phyloP scores from a whole-genome alignment of 64 coral and sea anemone species.

The Montipora foliosa region DNA sequence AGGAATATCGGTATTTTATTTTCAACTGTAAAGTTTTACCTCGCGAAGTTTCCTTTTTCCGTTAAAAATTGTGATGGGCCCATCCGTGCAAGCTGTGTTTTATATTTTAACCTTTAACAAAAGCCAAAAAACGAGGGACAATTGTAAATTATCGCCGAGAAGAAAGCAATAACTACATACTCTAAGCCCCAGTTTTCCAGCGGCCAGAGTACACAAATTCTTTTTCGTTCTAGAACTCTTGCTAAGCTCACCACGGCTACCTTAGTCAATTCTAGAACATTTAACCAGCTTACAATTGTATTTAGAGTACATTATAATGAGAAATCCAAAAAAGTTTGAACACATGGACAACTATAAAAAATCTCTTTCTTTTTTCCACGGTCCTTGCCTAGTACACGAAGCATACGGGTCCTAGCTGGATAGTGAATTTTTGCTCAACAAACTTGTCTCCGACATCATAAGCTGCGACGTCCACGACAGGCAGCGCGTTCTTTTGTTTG shows the following conservation, averaged over 20 bases:
- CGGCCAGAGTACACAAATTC: too few species aligned
- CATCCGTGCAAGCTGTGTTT: not conserved
- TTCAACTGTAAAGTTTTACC: too few species aligned
- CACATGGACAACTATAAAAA: not conserved
- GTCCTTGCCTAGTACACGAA: conserved; percentile 22
- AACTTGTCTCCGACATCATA: conserved; percentile 40
- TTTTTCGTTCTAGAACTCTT: too few species aligned
- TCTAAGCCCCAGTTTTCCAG: too few species aligned
- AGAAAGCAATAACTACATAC: too few species aligned
- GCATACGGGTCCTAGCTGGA: conserved; percentile 30
- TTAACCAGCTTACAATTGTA: not conserved
- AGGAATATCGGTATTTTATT: too few species aligned
- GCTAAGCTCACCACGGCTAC: too few species aligned
- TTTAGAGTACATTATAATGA: not conserved
- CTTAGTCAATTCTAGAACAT: not conserved
- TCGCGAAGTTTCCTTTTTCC: too few species aligned
- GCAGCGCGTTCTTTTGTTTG: conserved; percentile 36
- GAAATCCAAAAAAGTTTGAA: not conserved
- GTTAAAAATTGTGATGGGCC: too few species aligned
- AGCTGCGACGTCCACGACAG: conserved; percentile 28
- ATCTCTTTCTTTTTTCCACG: not conserved
- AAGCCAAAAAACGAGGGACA: too few species aligned
- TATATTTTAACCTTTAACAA: too few species aligned
- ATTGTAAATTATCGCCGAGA: too few species aligned
- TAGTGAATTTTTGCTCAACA: conserved; percentile 36